Base-by-base conservation (phyloP, 2,797 vertebrate genomes). In the Megalops cyprinoides region DNA sequence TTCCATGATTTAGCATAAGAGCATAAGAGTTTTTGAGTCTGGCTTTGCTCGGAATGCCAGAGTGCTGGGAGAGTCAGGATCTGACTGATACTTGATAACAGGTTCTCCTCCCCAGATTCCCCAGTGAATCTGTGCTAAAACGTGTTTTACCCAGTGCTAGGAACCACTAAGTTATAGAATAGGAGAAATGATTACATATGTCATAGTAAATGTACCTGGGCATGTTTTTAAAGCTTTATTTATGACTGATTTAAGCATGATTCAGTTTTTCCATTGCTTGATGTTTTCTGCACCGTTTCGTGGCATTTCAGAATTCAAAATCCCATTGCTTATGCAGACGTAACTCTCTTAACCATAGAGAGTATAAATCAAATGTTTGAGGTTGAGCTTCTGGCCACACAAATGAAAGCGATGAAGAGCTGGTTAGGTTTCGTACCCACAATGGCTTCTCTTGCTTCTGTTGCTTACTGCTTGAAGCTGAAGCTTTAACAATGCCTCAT, bases 321-420 rank as follows among this genome's bases (percentile, higher is more conserved):
- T 23, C 71, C 79, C 25, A 10, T 58, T 12, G 25, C 44, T 74
- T 20, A 58, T 81, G 28, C 42, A 74, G 76, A 82, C 79, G 80
- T 12, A 49, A 48, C 76, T 60, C 49, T 46, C 44, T 77, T 56
- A 79, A 79, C 79, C 76, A 34, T 77, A 71, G 69, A 69, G 62
- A 82, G 49, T 78, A 62, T 55, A 48, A 62, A 83, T 78, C 53
- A 74, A 74, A 82, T 81, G 75, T 25, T 49, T 86, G 77, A 79
- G 80, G 80, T 56, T 60, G 48, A 46, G 51, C 53, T 31, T 79
- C 49, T 28, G 78, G 58, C 58, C 65, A 69, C 74, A 81, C 31
- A 65, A n/a, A 49, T 20, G 34, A 82, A 18, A 46, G 2, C 20
- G 62, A 20, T 44, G 28, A 20, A 62, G 42, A 48, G 48, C 65